A percentile compares a stretch with the other conserved stretches of the same genome.
Conservation (phyloP, 2,888 invertebrate genomes). For the Synanthedon myopaeformis region DNA sequence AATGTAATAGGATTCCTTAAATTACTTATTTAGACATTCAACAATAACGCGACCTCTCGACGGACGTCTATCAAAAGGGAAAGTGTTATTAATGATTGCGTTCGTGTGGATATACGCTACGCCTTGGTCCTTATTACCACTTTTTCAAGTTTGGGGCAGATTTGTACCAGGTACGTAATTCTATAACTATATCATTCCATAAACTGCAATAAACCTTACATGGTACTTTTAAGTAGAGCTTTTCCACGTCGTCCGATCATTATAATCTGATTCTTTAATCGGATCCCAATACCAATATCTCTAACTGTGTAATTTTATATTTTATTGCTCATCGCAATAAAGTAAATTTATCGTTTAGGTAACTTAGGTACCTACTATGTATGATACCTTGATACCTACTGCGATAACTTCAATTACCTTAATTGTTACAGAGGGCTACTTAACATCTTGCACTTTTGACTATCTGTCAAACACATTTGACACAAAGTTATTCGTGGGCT, state of each 20-base stretch:
- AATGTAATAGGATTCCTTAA: background rate
- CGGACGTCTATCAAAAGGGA: conserved; percentile 83
- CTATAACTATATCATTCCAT: no score
- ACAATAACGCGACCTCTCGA: conserved; percentile 86
- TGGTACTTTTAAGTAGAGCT: no score
- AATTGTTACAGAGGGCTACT: conserved; percentile 80
- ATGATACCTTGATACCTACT: no score
- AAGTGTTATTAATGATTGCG: conserved; percentile 80
- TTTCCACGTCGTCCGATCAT: no score
- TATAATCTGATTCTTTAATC: no score
- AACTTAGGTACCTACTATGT: no score
- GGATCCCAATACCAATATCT: no score
- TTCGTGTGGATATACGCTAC: conserved; percentile 81
- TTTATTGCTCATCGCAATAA: no score
- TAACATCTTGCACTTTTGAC: conserved; percentile 88
- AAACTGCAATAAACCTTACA: no score
- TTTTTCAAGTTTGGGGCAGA: conserved; percentile 87
- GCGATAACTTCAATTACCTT: no score
- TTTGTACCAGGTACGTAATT: conserved; percentile 78
- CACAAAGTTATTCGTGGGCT: conserved; percentile 80
- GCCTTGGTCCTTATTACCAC: conserved; percentile 86
- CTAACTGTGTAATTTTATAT: no score
- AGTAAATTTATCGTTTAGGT: no score
- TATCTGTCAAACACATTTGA: conserved; percentile 84
- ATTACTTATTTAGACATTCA: conserved; percentile 46